Conservation (phyloP, 2,113 vertebrate genomes). For the Pardalotus punctatus region DNA sequence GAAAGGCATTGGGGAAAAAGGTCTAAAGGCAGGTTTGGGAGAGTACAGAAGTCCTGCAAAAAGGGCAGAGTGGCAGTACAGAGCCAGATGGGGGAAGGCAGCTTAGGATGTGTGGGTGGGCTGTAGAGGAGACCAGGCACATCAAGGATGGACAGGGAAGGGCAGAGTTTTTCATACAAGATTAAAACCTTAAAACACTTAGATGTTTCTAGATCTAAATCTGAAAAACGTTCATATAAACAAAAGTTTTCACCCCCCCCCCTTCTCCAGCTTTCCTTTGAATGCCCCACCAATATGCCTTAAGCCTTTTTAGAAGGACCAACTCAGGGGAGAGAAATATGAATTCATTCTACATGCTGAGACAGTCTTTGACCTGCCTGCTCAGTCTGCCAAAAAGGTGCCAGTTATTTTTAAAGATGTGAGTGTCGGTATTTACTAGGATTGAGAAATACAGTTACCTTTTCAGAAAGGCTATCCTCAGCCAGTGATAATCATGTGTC, state of each 20-base stretch:
- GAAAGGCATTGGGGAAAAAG: not conserved
- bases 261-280: not conserved
- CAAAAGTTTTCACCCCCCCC: not conserved
- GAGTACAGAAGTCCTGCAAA: not conserved
- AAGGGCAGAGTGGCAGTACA: not conserved
- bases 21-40: not conserved
- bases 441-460: conserved; percentile 26
- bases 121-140: not conserved
- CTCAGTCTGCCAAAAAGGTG: conserved; percentile 46
- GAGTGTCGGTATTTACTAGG: conserved; percentile 12
- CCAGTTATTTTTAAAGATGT: conserved; percentile 25
- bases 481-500: not conserved
- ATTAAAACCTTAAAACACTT: not conserved
- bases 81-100: not conserved
- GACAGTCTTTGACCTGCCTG: conserved; percentile 62
- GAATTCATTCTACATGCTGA: conserved; percentile 42
- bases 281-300: conserved; percentile 58
- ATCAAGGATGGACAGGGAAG: not conserved
- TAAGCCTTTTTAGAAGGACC: conserved; percentile 56
- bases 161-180: not conserved
- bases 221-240: conserved; percentile 28
- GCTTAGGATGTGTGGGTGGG: not conserved
- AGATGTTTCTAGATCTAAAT: conserved; percentile 19
- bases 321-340: conserved; percentile 8
- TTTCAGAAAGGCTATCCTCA: conserved; percentile 1